Evolutionary conservation across 1,140 invertebrate genomes (phyloP).

Genomic region (Penaeus japonicus): DNA sequence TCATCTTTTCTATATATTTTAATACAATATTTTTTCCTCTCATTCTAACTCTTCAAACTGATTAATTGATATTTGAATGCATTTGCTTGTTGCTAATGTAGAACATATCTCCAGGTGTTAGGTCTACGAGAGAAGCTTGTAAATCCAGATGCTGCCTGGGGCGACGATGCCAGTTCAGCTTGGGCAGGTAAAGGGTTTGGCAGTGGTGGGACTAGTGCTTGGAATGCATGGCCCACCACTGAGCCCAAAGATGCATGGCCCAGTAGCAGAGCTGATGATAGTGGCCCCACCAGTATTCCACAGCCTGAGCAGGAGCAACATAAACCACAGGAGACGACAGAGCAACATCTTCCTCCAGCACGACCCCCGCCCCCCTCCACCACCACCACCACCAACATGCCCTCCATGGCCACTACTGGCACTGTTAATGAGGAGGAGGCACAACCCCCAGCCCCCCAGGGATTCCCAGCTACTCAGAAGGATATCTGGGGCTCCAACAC

Average conservation of each 20-base stretch:
- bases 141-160: conserved; percentile 62
- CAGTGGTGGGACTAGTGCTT: conserved; percentile 37
- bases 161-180: conserved; percentile 36
- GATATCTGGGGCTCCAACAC: conserved; percentile 13
- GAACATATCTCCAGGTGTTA: conserved; percentile 47
- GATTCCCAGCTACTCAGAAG: background rate
- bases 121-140: conserved; percentile 56
- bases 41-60: background rate
- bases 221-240: conserved; percentile 42
- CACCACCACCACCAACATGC: conserved; percentile 36
- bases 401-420: conserved; percentile 29
- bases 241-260: conserved; percentile 49
- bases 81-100: background rate
- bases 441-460: conserved; percentile 40
- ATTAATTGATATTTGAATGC: background rate
- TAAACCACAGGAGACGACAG: conserved; percentile 4
- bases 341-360: conserved; percentile 30
- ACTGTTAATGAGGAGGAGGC: conserved; percentile 34
- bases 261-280: conserved; percentile 50
- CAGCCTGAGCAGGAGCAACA: conserved; percentile 34
- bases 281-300: conserved; percentile 38
- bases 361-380: conserved; percentile 31
- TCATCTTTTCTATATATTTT: too few relatives aligned
- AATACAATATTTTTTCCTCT: too few relatives aligned
- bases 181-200: conserved; percentile 55